Base-by-base conservation (phyloP, 2,113 vertebrate species). In the Glaucomys volans region DNA sequence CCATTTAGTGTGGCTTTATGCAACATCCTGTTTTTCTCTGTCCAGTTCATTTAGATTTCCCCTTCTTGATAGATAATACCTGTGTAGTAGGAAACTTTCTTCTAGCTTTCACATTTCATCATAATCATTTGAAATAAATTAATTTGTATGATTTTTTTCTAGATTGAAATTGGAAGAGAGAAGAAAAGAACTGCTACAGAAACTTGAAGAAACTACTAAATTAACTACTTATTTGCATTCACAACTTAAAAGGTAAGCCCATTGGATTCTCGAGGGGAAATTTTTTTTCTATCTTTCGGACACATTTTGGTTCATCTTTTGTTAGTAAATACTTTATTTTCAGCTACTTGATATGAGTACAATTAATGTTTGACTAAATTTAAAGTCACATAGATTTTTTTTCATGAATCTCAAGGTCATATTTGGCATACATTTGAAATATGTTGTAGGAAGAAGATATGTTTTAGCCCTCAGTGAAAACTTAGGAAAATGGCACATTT, bases 111-210 rank as follows among this genome's bases (percentile, higher is more conserved):
- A 6, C 37, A 40, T 77, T 90, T 76, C 8, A n/a, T 90, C 4
- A 2, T 74, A n/a, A n/a, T 94, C 87, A 44, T 84, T 87, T 88
- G 88, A 40, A 93, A 52, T 94, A 66, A 32, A 72, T 86, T 83
- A 37, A 40, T 95, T 92, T 93, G 11, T 26, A 0, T 97, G 2
- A 24, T 44, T 96, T 14, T 72, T 84, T 97, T 72, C 87, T 97
- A 99, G 99, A 80, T 96, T 99, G 96, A 99, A 99, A 95, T 94
- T 99, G 97, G 99, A 99, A 94, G 99, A 99, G 64, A 98, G 98
- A 96, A 99, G 98, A 86, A 99, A 98, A 97, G 98, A 98, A 76
- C 95, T 99, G 90, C 97, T 99, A 40, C 98, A 98, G 91, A 99
- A 99, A 96, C 98, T 99, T 96, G 99, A 99, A 98, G 99, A 99